These are phyloP conservation scores for Ophiothrix spiculata DNA, from an alignment of 35 echinoderm and acorn worm genomes.

Conservation along the genomic window DNA sequence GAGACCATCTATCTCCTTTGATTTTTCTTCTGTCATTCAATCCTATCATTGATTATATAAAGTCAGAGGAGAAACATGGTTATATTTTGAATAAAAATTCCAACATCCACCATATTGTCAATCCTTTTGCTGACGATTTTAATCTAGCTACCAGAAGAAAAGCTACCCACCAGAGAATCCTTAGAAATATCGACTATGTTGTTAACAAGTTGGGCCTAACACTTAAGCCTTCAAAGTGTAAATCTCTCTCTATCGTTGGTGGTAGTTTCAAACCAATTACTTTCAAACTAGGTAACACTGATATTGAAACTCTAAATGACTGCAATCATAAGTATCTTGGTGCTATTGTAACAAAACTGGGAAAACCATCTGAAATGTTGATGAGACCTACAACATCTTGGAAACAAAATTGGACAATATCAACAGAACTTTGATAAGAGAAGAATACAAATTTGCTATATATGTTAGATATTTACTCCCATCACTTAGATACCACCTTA, in stretches of 20 bases:
- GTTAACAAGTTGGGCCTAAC: not conserved
- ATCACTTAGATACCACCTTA: not conserved
- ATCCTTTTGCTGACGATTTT: slow-evolving; percentile 48
- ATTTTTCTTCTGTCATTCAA: slow-evolving; percentile 34
- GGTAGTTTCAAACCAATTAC: not conserved
- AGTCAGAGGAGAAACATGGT: not conserved
- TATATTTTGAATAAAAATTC: not conserved
- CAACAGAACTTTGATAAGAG: not conserved
- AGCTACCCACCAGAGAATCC: slow-evolving; percentile 15
- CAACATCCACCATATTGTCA: slow-evolving; percentile 8
- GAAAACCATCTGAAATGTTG: not conserved
- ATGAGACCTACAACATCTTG: not conserved
- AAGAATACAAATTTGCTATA: not conserved
- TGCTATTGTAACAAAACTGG: not conserved
- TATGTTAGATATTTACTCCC: not conserved
- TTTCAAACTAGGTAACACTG: not conserved
- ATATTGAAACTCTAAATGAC: not conserved
- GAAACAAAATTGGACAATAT: not conserved
- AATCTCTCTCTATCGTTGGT: not conserved
- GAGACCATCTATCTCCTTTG: slow-evolving; percentile 33
- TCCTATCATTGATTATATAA: slow-evolving; percentile 20
- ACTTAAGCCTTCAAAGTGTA: slow-evolving; percentile 2
- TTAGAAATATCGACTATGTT: not conserved
- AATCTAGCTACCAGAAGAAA: slow-evolving; percentile 8
- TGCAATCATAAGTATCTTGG: slow-evolving; percentile 1